Base-by-base conservation (phyloP, 2,113 vertebrate genomes). In the Lampris incognitus region DNA sequence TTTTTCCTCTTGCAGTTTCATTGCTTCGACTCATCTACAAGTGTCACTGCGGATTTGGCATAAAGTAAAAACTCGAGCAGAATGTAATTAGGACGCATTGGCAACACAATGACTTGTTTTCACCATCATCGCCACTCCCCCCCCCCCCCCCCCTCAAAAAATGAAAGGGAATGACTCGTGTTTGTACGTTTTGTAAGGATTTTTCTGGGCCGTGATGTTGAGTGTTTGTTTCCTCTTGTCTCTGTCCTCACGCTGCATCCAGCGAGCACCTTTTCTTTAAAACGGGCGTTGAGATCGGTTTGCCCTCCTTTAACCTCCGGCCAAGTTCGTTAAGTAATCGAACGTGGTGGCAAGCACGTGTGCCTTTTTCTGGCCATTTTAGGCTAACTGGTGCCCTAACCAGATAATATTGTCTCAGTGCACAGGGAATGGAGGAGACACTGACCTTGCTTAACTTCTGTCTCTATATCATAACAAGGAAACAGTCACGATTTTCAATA, bases 311-410 rank as follows among this genome's bases (percentile, higher is more conserved):
- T 4, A 52, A 49, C 13, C 37, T n/a, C 1, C 61, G 3, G 9
- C 11, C 1, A 42, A 50, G 41, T 8, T 37, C n/a, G 56, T 60
- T 4, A 59, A 11, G 9, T 51, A 55, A 57, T 49, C 7, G 41
- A 50, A 0, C 52, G 5, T 11, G 46, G 10, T 59, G 56, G 37
- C 69, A 39, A 70, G 51, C 44, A 38, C 36, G 24, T 24, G 24
- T 24, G 24, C 24, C 39, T 56, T 36, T 46, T 51, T 69, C 6
- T 24, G 40, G 41, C 8, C 10, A 41, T 79, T 24, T 65, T 57
- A 72, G 64, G 65, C 74, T 46, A 38, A 61, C 71, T 48, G 58
- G 70, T 82, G 76, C 62, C 52, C 44, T 54, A 76, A 76, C 79
- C n/a, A 56, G 68, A 72, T 65, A 77, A 56, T 55, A 1, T 9